Base-by-base conservation (phyloP, 2,888 invertebrate species). In the Busseola fusca region DNA sequence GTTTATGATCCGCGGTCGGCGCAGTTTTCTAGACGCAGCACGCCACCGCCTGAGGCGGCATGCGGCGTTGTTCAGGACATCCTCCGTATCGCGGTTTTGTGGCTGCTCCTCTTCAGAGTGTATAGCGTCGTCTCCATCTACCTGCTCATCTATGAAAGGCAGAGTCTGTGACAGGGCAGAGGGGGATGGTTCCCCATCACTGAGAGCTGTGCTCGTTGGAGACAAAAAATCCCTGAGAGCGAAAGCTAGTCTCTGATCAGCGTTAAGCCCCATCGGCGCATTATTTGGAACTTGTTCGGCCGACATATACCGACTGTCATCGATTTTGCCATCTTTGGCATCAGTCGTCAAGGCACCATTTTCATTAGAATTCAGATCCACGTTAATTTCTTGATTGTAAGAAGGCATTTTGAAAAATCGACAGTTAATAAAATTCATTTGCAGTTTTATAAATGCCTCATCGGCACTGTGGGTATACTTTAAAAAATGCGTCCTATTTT, bases 11-110 rank as follows among this genome's bases (percentile, higher is more conserved):
- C 92, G 89, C 80, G 90, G 96, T 82, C 91, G 94, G 1, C 95
- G 93, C 50, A 96, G 90, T 84, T 96, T 95, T 62, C 96, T 91
- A 25, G 96, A 94, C 5, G 96, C 94, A 60, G 96, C 96, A 52
- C 96, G 94, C 92, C 96, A 95, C 62, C 95, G 89, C 78, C 95
- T 92, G 86, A 96, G 89, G 69, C 96, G 92, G 81, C 96, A 94
- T 50, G 94, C 96, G 3, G 94, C 95, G 81, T 94, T 95, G 85
- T 93, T 94, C 54, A 93, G 84, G 73, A 93, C 92, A 76, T 93
- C 94, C 16, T 93, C 93, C 0, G 95, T 92, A 42, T 92, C 95
- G 21, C 90, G 91, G 65, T 80, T 84, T 64, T 85, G 89, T 62
- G 87, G 85, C 50, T 87, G 91, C 72, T 95, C 95, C 62, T 91